Base-by-base conservation (phyloP, 2,888 invertebrate species). In the Polyploca ridens region DNA sequence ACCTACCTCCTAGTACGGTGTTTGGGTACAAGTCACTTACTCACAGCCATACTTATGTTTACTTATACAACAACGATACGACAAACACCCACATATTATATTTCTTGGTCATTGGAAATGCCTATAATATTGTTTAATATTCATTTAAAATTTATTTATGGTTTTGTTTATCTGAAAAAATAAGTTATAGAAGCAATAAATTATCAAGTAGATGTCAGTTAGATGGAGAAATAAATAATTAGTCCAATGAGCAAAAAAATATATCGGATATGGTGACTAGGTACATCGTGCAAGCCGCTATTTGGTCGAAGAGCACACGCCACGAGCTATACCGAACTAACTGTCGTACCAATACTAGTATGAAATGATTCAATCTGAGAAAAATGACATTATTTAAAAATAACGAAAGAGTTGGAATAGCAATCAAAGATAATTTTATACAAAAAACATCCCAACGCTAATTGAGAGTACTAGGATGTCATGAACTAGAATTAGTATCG, bases 251-350 rank as follows among this genome's bases (percentile, higher is more conserved):
- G 74, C 78, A 73, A 64, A 16, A 54, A 54, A 62, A 16, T 65
- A 54, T 13, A 35, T 54, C 61, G 59, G 59, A 69, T 71, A 73
- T 73, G 63, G 65, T 67, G 68, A 71, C 69, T 63, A 59, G 33
- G 59, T 27, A 54, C 59, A 64, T 73, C 77, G 81, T 79, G 82
- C 83, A 77, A 79, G 79, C 75, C 68, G 77, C 78, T 74, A 72
- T 16, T 33, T 41, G 72, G 82, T 79, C 72, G 81, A 79, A 81
- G 81, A 83, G 81, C 83, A 72, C 74, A 68, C 81, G 81, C 78
- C 82, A 71, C 77, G 76, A 71, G 70, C 69, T 69, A 69, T 66
- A 71, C 73, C 61, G 27, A 14, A 14, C 49, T 13, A 19, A 61
- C 61, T 41, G 61, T 19, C 61, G 41, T 61, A 61, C 61, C 19